Conservation (phyloP, 2,888 invertebrate genomes). For the Pammene aurita region DNA sequence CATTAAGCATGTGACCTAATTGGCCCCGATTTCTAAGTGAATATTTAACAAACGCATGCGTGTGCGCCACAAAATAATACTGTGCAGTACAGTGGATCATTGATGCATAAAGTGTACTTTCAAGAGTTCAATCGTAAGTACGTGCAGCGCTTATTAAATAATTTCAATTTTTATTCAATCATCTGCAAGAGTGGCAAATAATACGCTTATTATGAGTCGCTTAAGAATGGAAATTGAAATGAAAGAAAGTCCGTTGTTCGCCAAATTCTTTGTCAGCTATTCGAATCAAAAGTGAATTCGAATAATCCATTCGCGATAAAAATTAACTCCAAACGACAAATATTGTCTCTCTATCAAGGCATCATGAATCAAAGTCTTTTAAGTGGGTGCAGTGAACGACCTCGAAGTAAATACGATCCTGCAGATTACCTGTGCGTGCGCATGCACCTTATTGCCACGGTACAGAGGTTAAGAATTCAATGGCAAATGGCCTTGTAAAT, state of each 20-base stretch:
- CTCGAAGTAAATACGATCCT: conserved; percentile 51
- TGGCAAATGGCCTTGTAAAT: conserved; percentile 51
- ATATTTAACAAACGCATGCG: conserved; percentile 15
- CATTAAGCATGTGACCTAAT: conserved; percentile 62
- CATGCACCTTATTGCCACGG: conserved; percentile 52
- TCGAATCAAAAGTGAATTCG: neutral
- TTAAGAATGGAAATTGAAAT: neutral
- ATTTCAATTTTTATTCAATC: conserved; percentile 9
- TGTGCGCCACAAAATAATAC: conserved; percentile 4
- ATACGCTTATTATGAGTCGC: neutral
- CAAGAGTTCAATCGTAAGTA: conserved; percentile 20
- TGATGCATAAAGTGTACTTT: conserved; percentile 17
- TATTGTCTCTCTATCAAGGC: conserved; percentile 43
- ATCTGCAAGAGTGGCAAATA: neutral
- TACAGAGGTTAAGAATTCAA: conserved; percentile 54
- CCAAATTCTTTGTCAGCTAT: neutral
- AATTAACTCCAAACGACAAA: conserved; percentile 31
- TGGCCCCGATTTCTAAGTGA: conserved; percentile 50
- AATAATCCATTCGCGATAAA: conserved; percentile 29
- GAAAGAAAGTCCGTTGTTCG: neutral
- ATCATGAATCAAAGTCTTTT: conserved; percentile 51
- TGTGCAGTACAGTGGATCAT: neutral
- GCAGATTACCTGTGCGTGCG: conserved; percentile 42
- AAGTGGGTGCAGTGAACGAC: conserved; percentile 66
- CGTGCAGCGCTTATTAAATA: conserved; percentile 9